Percentiles rank a stretch among this genome's conserved stretches.
Evolutionary conservation across 2,797 vertebrate genomes (phyloP).

Genomic region (Danio albolineatus): DNA sequence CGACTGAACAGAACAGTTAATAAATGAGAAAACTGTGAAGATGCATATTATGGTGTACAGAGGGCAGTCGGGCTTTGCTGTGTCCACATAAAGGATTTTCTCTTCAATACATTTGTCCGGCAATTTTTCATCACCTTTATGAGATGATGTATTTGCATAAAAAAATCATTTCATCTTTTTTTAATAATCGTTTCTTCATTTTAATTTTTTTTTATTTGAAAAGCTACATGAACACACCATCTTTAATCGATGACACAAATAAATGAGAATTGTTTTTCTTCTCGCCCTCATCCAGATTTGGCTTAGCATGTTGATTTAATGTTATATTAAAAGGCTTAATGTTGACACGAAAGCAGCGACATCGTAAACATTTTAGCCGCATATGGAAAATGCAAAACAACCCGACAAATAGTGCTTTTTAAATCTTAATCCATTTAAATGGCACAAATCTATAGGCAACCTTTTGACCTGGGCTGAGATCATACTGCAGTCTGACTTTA

Average conservation of each 20-base stretch:
- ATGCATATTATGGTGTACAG: conserved; percentile 70
- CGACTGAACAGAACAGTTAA: conserved; percentile 72
- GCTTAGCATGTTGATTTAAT: background rate
- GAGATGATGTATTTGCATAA: conserved; percentile 29
- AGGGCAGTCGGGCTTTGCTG: conserved; percentile 61
- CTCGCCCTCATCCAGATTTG: conserved; percentile 11
- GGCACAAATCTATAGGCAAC: conserved; percentile 68
- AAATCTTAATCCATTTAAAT: conserved; percentile 57
- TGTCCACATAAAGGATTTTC: conserved; percentile 66
- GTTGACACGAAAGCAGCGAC: conserved; percentile 19
- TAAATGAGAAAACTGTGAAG: conserved; percentile 74
- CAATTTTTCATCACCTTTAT: conserved; percentile 21
- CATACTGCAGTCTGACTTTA: conserved; percentile 70
- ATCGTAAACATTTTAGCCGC: conserved; percentile 9
- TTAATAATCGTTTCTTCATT: background rate
- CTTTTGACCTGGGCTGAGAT: conserved; percentile 70
- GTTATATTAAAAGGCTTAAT: conserved; percentile 20
- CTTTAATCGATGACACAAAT: conserved; percentile 7
- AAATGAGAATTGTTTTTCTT: conserved; percentile 11
- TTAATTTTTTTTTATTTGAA: background rate
- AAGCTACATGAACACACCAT: background rate
- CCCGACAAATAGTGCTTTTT: conserved; percentile 9
- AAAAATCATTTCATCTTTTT: conserved; percentile 1
- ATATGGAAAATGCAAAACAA: conserved; percentile 7
- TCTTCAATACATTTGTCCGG: conserved; percentile 24